Conservation (phyloP, 2,888 invertebrate species). For the Globia sparganii region DNA sequence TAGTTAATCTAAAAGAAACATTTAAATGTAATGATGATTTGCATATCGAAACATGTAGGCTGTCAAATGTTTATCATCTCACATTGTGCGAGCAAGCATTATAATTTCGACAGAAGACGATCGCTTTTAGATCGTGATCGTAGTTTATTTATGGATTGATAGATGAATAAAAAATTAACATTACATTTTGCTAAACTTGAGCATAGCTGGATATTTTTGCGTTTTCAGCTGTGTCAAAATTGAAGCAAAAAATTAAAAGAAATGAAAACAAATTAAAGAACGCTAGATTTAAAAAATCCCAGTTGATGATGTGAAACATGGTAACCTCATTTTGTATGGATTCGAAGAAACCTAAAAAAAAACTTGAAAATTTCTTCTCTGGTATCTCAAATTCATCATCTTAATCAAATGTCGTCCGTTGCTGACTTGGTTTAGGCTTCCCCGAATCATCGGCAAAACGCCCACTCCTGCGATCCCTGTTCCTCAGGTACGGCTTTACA, state of each 20-base stretch:
- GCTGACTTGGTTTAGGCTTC: neutral
- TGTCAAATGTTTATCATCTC: slow-evolving; percentile 11
- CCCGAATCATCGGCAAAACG: neutral
- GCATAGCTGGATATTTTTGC: neutral
- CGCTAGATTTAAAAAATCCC: no score
- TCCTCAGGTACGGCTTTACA: neutral
- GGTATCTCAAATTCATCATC: neutral
- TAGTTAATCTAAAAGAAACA: neutral
- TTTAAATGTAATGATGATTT: slow-evolving; percentile 45
- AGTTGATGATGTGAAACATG: no score
- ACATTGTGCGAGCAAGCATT: neutral
- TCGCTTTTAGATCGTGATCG: neutral
- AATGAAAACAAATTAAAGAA: no score
- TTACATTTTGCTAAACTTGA: neutral
- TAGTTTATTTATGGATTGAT: neutral
- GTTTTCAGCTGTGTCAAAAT: neutral
- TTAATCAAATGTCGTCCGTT: neutral
- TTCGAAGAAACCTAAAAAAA: neutral
- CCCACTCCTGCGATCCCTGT: no score
- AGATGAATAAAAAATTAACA: neutral
- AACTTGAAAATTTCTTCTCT: neutral
- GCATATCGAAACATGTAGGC: slow-evolving; percentile 30
- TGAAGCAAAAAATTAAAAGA: neutral
- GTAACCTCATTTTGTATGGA: neutral
- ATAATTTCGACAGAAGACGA: neutral